A percentile compares a stretch with the other conserved stretches of the same genome.
Evolutionary conservation across 2,797 vertebrate genomes (phyloP).

Genomic region (Sciaenops ocellatus): DNA sequence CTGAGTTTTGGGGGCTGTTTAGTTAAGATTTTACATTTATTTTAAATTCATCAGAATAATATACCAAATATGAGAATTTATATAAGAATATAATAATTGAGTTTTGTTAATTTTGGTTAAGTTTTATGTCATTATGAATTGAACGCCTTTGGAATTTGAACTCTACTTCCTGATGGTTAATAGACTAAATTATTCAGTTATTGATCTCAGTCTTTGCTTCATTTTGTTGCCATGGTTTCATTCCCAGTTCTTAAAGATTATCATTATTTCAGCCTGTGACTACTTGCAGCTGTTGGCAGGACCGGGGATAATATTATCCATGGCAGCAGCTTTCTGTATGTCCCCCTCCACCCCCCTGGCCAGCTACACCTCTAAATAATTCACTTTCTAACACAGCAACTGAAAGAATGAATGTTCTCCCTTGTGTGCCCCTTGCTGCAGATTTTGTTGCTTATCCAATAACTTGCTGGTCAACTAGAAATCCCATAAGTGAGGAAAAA

Average conservation of each 20-base stretch:
- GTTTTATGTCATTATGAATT: too few relatives aligned
- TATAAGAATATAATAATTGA: too few relatives aligned
- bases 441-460: constrained; percentile 19
- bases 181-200: too few relatives aligned
- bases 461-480: constrained; percentile 23
- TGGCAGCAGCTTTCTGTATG: neutral
- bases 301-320: neutral
- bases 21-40: too few relatives aligned
- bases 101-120: too few relatives aligned
- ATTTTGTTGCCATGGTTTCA: neutral
- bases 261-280: constrained; percentile 10
- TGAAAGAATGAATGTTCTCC: constrained; percentile 3
- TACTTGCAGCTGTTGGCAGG: constrained; percentile 8
- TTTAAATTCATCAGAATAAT: too few relatives aligned
- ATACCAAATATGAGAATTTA: too few relatives aligned
- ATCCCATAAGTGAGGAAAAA: constrained; percentile 27
- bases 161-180: too few relatives aligned
- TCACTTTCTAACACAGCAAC: constrained; percentile 23
- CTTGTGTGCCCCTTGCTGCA: neutral
- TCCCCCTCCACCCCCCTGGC: neutral
- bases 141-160: too few relatives aligned
- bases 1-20: too few relatives aligned
- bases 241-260: neutral
- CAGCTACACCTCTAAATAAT: constrained; percentile 45
- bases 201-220: neutral